These are phyloP conservation scores for Monoplex corrugatus DNA, from an alignment of 2,888 invertebrate species.

Conservation along the genomic window DNA sequence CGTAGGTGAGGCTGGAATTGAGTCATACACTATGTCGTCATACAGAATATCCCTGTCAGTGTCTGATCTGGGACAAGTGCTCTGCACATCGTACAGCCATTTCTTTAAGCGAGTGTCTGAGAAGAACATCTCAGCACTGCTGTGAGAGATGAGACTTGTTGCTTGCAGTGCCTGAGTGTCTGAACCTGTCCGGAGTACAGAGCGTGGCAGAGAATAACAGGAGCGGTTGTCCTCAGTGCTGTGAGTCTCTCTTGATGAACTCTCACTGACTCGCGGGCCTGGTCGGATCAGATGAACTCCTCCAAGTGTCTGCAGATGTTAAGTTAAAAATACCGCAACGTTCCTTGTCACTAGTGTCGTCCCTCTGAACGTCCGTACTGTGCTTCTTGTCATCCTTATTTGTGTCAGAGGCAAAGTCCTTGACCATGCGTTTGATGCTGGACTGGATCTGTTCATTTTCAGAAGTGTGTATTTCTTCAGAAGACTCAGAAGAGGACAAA, in stretches of 20 bases:
- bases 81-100: neutral
- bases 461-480: neutral
- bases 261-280: neutral
- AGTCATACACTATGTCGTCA: neutral
- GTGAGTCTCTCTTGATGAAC: neutral
- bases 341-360: neutral
- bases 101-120: neutral
- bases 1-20: neutral
- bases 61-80: neutral
- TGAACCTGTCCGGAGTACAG: neutral
- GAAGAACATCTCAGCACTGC: neutral
- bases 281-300: neutral
- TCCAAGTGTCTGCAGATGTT: neutral
- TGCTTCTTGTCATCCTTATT: neutral
- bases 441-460: neutral
- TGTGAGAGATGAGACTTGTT: neutral
- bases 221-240: neutral
- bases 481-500: constrained; percentile 1
- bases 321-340: neutral
- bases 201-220: neutral
- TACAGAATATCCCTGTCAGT: neutral
- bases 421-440: neutral
- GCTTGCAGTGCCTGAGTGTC: neutral
- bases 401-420: neutral
- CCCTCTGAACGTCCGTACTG: neutral